A percentile compares a stretch with the other conserved stretches of the same genome.
Evolutionary conservation across 2,113 vertebrate genomes (phyloP).

Genomic region (Nyctereutes procyonoides): DNA sequence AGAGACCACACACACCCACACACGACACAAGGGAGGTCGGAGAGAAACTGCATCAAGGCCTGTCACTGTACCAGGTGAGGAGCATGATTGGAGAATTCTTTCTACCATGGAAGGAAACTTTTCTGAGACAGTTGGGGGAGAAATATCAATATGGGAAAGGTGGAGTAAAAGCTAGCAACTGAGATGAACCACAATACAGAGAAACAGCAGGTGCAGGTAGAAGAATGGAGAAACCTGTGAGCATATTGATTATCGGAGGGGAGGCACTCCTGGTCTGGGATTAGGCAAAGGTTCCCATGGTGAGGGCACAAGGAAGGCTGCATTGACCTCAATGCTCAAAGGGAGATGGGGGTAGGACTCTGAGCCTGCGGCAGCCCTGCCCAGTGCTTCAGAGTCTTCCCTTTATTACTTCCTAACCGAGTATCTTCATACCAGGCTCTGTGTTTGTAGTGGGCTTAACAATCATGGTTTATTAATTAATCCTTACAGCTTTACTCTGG

Average conservation of each 20-base stretch:
- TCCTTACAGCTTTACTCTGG: constrained; percentile 62
- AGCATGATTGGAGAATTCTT: background rate
- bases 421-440: constrained; percentile 13
- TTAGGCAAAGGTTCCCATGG: background rate
- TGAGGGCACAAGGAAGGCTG: background rate
- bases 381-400: background rate
- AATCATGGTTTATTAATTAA: constrained; percentile 79
- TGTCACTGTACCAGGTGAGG: background rate
- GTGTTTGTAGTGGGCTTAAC: constrained; percentile 56
- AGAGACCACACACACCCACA: background rate
- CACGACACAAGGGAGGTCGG: background rate
- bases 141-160: background rate
- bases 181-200: background rate
- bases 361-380: background rate
- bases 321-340: background rate
- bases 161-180: background rate
- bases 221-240: background rate
- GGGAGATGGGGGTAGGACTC: background rate
- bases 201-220: background rate
- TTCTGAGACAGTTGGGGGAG: background rate
- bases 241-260: background rate
- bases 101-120: background rate
- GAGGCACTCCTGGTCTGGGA: background rate
- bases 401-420: constrained; percentile 55
- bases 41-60: background rate